A percentile compares a stretch with the other conserved stretches of the same genome.
These are phyloP conservation scores for Pseudopipra pipra DNA, from an alignment of 2,113 vertebrate species.

Conservation along the genomic window DNA sequence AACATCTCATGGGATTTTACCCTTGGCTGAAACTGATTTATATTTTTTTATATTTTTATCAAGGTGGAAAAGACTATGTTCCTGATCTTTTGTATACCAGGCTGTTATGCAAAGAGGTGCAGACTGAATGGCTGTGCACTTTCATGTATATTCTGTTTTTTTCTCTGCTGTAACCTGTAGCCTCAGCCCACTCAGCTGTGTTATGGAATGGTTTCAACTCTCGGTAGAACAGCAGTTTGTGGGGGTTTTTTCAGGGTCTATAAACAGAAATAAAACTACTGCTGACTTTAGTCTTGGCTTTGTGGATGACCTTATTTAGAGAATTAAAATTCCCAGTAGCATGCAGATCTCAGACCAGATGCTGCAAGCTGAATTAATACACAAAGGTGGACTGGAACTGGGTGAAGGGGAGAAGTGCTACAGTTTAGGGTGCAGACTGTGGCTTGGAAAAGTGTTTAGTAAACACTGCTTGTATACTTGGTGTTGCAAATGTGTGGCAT, in stretches of 20 bases:
- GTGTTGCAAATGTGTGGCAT: background rate
- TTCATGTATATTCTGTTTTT: background rate
- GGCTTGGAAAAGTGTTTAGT: background rate
- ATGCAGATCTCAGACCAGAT: background rate
- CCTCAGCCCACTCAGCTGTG: background rate
- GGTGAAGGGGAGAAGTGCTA: background rate
- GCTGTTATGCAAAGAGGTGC: background rate
- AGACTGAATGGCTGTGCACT: background rate
- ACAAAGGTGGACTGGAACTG: background rate
- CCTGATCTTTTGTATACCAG: background rate
- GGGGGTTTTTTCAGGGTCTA: background rate
- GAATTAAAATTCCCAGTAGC: background rate
- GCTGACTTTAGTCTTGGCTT: background rate
- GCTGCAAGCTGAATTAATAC: background rate
- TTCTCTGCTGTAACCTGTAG: background rate
- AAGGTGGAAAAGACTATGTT: background rate
- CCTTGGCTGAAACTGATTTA: background rate
- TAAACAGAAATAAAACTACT: conserved; percentile 5
- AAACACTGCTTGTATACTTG: background rate
- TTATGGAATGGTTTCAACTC: background rate
- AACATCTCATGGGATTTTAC: background rate
- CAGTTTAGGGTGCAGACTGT: background rate
- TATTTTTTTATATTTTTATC: background rate
- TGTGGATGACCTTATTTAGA: background rate
- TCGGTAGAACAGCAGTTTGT: background rate